Evolutionary conservation across 2,113 vertebrate species (phyloP), one percentile per base, ranked within the genome.

Genomic region (Seriola dumerili): DNA sequence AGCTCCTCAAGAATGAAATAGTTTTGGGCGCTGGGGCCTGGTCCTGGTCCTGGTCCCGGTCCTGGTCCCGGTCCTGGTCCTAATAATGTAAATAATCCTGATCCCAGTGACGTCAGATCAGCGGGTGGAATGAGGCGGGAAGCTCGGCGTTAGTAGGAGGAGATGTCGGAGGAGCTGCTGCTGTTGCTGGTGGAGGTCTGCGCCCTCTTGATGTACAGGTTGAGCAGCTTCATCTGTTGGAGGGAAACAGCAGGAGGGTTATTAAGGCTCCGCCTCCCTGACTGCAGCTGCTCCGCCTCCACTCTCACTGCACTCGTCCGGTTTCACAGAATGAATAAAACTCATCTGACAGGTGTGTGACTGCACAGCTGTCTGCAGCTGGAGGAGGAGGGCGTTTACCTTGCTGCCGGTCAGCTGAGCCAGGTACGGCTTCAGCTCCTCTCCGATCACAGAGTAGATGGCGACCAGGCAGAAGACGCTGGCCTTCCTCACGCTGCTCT

Each of bases 101-200:
- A 55, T 44, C 57, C 57, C 72, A 21, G 4, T 1, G 50, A 54
- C 13, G 11, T 59, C 57, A 8, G 34, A 11, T 36, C 71, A 73
- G 71, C 59, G 1, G 69, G 1, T 17, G 71, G 79, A 69, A 40
- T 32, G 62, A 50, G 46, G 13, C 14, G 21, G 50, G 8, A 6
- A 50, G 46, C 46, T 21, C 4, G 17, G 36, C 3, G 36, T 32
- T 23, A 97, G 95, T 99, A 97, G 58, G 97, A 97, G 84, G 97
- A 99, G 89, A 99, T 96, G 85, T 99, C 97, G 3, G 98, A 99
- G 70, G 98, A 99, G 83, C 96, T 97, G 96, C 97, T 99, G 96
- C 97, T 99, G 96, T 97, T 99, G 96, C 97, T 98, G 94, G 97
- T 97, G 76, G 97, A 97, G 9, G 97, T 98, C 87, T 99, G 98